A percentile compares a stretch with the other conserved stretches of the same genome.
Conservation (phyloP, 2,113 vertebrate species). For the Dryoscopus gambensis region DNA sequence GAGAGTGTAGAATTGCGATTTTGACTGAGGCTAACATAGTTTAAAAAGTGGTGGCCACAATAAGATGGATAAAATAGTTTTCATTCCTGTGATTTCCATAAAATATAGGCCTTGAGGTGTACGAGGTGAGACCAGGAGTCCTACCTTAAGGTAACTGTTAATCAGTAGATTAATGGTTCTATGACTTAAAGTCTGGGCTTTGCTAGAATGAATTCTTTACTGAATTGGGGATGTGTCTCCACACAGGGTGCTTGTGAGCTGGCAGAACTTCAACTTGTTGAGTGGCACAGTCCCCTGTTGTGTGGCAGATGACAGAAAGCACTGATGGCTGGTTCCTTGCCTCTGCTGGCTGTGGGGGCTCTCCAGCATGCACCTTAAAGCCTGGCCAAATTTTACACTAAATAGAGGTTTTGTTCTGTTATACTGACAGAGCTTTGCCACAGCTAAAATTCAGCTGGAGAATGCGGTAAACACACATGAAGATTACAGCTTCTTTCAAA, state of each 20-base stretch:
- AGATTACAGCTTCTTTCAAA: background rate
- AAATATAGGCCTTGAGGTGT: background rate
- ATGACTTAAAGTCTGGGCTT: background rate
- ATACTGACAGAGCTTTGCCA: background rate
- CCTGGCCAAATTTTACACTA: background rate
- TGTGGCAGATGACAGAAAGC: background rate
- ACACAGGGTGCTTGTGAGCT: background rate
- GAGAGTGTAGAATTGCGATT: background rate
- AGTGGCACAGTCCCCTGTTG: background rate
- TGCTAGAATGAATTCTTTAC: background rate
- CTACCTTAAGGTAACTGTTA: background rate
- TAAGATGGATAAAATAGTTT: background rate
- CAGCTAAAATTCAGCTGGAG: background rate
- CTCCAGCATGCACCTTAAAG: background rate
- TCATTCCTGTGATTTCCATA: background rate
- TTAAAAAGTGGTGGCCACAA: background rate
- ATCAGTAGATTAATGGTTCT: background rate
- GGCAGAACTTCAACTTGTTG: background rate
- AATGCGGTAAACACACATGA: background rate
- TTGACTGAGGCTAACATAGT: background rate
- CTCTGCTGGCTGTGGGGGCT: background rate
- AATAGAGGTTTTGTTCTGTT: slow-evolving; percentile 2
- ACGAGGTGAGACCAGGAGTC: background rate
- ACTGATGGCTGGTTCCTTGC: background rate
- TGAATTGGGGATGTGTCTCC: background rate